Conservation (phyloP, 2,888 invertebrate species). For the Mechanitis mazaeus region DNA sequence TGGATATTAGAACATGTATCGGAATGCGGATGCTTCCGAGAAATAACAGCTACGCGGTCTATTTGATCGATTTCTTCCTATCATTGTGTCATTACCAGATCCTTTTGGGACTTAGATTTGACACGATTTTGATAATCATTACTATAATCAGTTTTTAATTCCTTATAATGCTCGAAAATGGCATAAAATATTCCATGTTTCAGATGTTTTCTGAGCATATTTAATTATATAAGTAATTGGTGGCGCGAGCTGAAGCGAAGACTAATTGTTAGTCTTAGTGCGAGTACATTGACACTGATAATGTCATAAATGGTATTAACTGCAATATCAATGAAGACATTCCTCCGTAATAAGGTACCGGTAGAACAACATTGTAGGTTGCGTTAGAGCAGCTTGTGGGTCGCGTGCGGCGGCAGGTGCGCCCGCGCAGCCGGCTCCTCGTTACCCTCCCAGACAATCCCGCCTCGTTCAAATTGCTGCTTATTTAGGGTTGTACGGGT, state of each 20-base stretch:
- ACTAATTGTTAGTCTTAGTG: constrained; percentile 33
- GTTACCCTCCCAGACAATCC: constrained; percentile 52
- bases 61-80: constrained; percentile 38
- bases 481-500: constrained; percentile 45
- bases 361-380: constrained; percentile 28
- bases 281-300: constrained; percentile 35
- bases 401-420: constrained; percentile 53
- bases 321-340: constrained; percentile 38
- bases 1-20: constrained; percentile 60
- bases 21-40: constrained; percentile 69
- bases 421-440: constrained; percentile 60
- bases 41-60: constrained; percentile 50
- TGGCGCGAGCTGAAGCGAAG: not conserved
- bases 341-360: constrained; percentile 29
- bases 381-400: constrained; percentile 30
- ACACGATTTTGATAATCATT: not conserved
- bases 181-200: no score
- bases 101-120: constrained; percentile 24
- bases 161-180: no score
- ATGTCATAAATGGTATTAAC: constrained; percentile 34
- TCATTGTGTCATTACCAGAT: constrained; percentile 35
- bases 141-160: no score
- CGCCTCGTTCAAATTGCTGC: constrained; percentile 56
- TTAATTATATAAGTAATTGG: no score
- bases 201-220: no score